These are phyloP conservation scores for Hydrolagus affinis DNA, from an alignment of 2,113 vertebrate species.

Conservation along the genomic window DNA sequence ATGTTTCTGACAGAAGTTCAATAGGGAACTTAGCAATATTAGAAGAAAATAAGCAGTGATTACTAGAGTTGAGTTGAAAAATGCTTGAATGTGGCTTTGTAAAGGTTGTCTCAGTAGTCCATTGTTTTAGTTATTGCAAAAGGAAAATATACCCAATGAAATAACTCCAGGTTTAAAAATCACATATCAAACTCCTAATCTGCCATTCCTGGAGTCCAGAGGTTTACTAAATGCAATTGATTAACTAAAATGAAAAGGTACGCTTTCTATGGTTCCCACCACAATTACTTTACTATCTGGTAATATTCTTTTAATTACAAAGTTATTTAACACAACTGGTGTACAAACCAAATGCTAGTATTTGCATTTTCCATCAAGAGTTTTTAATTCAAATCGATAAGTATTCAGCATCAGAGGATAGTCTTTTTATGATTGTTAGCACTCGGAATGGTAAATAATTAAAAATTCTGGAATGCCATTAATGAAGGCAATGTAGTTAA, in stretches of 20 bases:
- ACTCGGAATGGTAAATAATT: background rate
- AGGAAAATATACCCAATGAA: background rate
- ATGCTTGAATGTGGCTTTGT: background rate
- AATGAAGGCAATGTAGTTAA: background rate
- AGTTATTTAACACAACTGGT: background rate
- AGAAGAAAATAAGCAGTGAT: background rate
- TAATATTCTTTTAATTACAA: no score
- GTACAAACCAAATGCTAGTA: background rate
- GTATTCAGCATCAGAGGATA: background rate
- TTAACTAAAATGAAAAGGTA: slow-evolving; percentile 17
- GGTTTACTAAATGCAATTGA: slow-evolving; percentile 21
- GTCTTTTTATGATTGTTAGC: background rate
- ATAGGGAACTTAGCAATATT: background rate
- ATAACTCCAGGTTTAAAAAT: background rate
- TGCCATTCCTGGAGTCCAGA: background rate
- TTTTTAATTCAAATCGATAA: background rate
- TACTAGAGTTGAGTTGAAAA: background rate
- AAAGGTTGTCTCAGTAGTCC: background rate
- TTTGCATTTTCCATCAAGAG: background rate
- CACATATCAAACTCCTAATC: background rate
- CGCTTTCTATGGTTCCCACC: background rate
- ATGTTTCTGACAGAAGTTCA: background rate
- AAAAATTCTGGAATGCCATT: background rate
- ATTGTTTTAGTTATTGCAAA: slow-evolving; percentile 4
- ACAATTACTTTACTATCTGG: background rate